Conservation (phyloP, 2,888 invertebrate species). For the Camponotus fellah region DNA sequence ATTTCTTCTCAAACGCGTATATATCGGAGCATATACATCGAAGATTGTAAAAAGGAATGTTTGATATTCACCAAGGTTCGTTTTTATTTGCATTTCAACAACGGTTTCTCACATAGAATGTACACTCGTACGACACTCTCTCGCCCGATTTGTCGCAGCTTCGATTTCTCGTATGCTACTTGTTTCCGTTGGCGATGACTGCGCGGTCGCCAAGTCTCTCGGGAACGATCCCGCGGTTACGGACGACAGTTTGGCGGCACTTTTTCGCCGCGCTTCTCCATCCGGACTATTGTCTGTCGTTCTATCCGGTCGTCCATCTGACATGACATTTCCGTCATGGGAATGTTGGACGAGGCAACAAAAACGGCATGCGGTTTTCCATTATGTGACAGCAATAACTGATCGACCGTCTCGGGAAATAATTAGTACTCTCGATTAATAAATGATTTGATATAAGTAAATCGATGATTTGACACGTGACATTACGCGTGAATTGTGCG, state of each 20-base stretch:
- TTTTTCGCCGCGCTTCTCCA: constrained; percentile 57
- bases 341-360: constrained; percentile 20
- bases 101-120: constrained; percentile 22
- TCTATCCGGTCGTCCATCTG: constrained; percentile 32
- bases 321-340: constrained; percentile 24
- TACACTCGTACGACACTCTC: not conserved
- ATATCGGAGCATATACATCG: not conserved
- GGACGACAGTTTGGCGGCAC: constrained; percentile 59
- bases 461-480: not conserved
- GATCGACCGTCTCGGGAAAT: not conserved
- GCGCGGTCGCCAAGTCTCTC: constrained; percentile 33
- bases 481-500: not conserved
- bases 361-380: constrained; percentile 38
- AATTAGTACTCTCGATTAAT: not conserved
- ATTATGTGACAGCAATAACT: not conserved
- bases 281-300: constrained; percentile 15
- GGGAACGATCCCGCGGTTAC: constrained; percentile 65
- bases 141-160: constrained; percentile 35
- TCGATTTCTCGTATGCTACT: constrained; percentile 60
- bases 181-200: constrained; percentile 33
- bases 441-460: constrained; percentile 10
- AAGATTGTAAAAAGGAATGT: not conserved
- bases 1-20: not conserved
- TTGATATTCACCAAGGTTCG: not conserved
- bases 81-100: constrained; percentile 59